These are phyloP conservation scores for Halcyon chelicuti DNA, from an alignment of 2,797 vertebrate genomes.

Conservation along the genomic window DNA sequence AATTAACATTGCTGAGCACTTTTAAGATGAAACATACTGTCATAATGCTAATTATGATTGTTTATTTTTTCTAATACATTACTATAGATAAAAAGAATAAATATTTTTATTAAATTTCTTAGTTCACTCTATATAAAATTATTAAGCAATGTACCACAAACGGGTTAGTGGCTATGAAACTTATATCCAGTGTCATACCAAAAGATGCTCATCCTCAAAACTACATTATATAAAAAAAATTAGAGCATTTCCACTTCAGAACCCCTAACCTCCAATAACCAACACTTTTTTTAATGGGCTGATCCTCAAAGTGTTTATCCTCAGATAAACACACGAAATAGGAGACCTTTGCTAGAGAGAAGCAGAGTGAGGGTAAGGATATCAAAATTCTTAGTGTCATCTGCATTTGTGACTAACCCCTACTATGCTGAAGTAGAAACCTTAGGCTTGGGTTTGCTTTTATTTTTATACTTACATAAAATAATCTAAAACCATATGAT, in stretches of 20 bases:
- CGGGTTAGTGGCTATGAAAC: not conserved
- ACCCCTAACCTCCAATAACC: not conserved
- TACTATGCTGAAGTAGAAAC: not conserved
- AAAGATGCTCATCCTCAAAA: not conserved
- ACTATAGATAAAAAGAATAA: not conserved
- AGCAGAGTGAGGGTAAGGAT: not conserved
- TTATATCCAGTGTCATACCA: not conserved
- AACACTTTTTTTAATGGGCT: not conserved
- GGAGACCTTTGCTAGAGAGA: not conserved
- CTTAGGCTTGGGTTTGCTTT: not conserved
- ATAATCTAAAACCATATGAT: not conserved
- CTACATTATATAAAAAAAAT: not conserved
- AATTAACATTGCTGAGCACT: slow-evolving; percentile 42
- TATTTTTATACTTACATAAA: not conserved
- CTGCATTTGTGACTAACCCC: not conserved
- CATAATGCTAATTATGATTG: not conserved
- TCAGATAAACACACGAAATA: not conserved
- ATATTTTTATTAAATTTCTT: not conserved
- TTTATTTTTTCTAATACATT: not conserved
- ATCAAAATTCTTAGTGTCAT: not conserved
- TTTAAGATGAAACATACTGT: not conserved
- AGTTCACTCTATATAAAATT: not conserved
- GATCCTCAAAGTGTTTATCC: not conserved
- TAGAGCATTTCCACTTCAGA: not conserved
- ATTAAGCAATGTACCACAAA: not conserved